These are phyloP conservation scores for Vanessa atalanta DNA, from an alignment of 1,140 invertebrate species.

Conservation along the genomic window DNA sequence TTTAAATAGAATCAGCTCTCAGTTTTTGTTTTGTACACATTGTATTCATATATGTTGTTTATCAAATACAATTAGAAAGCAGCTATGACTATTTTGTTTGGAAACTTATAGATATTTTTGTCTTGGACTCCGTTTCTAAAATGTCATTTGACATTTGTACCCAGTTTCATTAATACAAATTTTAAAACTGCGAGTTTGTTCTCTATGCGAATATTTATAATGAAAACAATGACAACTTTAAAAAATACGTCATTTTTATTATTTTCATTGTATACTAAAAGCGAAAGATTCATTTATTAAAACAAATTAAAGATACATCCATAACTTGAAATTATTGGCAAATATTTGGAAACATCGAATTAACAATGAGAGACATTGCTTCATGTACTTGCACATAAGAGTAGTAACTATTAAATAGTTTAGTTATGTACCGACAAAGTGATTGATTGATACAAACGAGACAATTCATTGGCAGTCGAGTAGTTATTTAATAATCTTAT, in stretches of 20 bases:
- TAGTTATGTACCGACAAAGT: slow-evolving; percentile 11
- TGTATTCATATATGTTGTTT: too few relatives aligned
- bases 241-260: neutral
- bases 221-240: too few relatives aligned
- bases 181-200: too few relatives aligned
- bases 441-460: slow-evolving; percentile 20
- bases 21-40: too few relatives aligned
- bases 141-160: too few relatives aligned
- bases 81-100: too few relatives aligned
- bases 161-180: too few relatives aligned
- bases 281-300: neutral
- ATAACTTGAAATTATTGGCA: neutral
- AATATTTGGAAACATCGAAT: neutral
- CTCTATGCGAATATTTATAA: too few relatives aligned
- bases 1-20: too few relatives aligned
- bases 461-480: slow-evolving; percentile 38
- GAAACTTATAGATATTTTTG: too few relatives aligned
- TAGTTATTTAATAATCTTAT: slow-evolving; percentile 34
- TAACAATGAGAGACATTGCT: neutral
- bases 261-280: neutral
- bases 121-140: too few relatives aligned
- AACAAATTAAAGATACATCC: neutral
- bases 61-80: too few relatives aligned
- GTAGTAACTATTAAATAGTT: slow-evolving; percentile 7
- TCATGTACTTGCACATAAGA: slow-evolving; percentile 2